Conservation (phyloP, 2,888 invertebrate species). For the Pristionchus japonicus region DNA sequence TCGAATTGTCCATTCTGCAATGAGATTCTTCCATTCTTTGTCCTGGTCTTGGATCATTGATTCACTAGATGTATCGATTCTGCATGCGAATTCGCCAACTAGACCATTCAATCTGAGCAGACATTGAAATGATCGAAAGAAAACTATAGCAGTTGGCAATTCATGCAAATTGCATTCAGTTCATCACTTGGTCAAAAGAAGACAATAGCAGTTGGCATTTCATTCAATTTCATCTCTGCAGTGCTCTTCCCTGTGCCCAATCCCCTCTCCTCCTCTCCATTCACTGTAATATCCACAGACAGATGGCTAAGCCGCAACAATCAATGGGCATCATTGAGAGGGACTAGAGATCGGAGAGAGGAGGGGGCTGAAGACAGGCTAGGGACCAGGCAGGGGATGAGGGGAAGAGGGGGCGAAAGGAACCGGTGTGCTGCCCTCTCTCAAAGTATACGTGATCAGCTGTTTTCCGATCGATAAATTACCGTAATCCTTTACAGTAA, state of each 20-base stretch:
- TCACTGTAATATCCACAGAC: slow-evolving; percentile 35
- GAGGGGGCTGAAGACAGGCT: neutral
- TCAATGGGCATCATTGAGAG: neutral
- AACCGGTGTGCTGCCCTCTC: neutral
- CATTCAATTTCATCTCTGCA: neutral
- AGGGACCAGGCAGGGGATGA: neutral
- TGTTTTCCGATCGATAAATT: slow-evolving; percentile 5
- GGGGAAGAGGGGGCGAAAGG: neutral
- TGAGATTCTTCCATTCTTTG: too few relatives aligned
- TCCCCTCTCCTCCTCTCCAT: neutral
- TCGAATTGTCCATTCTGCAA: slow-evolving; percentile 52
- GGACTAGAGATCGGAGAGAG: neutral
- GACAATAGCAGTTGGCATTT: neutral
- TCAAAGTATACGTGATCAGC: slow-evolving; percentile 34
- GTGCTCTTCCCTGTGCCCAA: neutral
- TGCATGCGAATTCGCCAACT: neutral
- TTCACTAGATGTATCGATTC: too few relatives aligned
- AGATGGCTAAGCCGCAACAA: slow-evolving; percentile 37
- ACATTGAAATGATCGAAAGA: too few relatives aligned
- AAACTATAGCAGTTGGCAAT: too few relatives aligned
- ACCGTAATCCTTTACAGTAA: too few relatives aligned
- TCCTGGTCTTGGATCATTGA: neutral
- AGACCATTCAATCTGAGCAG: too few relatives aligned
- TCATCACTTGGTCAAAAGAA: neutral
- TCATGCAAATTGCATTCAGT: neutral